Evolutionary conservation across 1,140 invertebrate genomes (phyloP), one percentile per base, ranked within the genome.

Genomic region (Papilio helenus): DNA sequence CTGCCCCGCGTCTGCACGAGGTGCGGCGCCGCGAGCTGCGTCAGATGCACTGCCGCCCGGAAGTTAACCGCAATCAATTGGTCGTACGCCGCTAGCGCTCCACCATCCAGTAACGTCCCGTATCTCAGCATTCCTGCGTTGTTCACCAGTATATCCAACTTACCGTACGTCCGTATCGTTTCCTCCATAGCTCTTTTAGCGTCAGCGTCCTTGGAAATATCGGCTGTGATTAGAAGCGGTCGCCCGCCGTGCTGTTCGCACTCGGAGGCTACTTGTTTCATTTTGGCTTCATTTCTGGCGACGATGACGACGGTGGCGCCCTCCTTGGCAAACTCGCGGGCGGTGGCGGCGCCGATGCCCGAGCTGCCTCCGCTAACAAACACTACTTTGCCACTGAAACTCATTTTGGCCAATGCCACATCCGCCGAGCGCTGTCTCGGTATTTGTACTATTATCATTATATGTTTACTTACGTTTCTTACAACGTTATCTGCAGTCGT

Each of bases 221-320:
- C 82, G 26, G 82, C 82, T 79, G 71, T 83, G 23, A 83, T 49
- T 0, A 79, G 8, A 42, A 83, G 68, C 39, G 76, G 71, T 14
- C 49, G 72, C 23, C 34, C 34, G 12, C 79, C 61, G 14, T 18
- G 12, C 12, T 26, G 76, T 16, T 74, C 29, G 26, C 80, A 83
- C 46, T 76, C 26, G 42, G 55, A 46, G 18, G 71, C 80, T 10
- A 80, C 72, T 12, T 72, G 39, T 34, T 72, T 79, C 18, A 83
- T 49, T 80, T 79, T 81, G 34, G 71, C 16, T 72, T 82, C 77
- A 76, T 82, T 83, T 82, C 82, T 80, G 44, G 80, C 82, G 23
- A 83, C 80, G 10, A 83, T 71, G 14, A 65, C 80, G n/a, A 83
- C 79, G 49, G 71, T 73, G 14, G 80, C 82, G 14, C 55, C 55